Percentiles rank a stretch among this genome's conserved stretches.
Evolutionary conservation across 2,888 invertebrate species (phyloP).

Genomic region (Serrognathus titanus): DNA sequence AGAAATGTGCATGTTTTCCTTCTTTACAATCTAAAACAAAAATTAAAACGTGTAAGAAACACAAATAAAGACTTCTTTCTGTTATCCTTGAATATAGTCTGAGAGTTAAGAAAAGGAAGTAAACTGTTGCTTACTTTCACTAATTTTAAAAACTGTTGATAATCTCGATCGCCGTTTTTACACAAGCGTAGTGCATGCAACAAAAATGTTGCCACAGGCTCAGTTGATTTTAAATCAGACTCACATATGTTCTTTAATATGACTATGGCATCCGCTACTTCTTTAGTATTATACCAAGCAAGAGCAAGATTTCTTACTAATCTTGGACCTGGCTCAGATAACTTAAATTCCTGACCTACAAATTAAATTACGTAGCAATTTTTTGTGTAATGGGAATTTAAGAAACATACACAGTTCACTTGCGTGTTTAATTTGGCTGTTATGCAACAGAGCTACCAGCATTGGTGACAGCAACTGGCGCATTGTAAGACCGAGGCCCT

Average conservation of each 20-base stretch:
- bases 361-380: not conserved
- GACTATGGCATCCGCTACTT: slow-evolving; percentile 49
- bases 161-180: slow-evolving; percentile 45
- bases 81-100: not conserved
- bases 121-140: slow-evolving; percentile 43
- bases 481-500: slow-evolving; percentile 44
- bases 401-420: slow-evolving; percentile 51
- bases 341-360: slow-evolving; percentile 36
- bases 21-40: slow-evolving; percentile 24
- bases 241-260: slow-evolving; percentile 50
- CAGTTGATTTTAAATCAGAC: slow-evolving; percentile 46
- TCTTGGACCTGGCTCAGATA: slow-evolving; percentile 52
- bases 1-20: slow-evolving; percentile 25
- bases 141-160: slow-evolving; percentile 47
- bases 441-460: slow-evolving; percentile 48
- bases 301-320: slow-evolving; percentile 51
- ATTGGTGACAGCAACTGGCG: slow-evolving; percentile 34
- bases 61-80: too few relatives aligned
- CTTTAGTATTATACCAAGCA: slow-evolving; percentile 51
- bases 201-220: slow-evolving; percentile 57
- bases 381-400: not conserved
- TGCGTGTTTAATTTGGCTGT: slow-evolving; percentile 49
- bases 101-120: not conserved
- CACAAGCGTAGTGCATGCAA: slow-evolving; percentile 50
- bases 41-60: too few relatives aligned